Base-by-base conservation (phyloP, 2,797 vertebrate genomes). In the Lutjanus campechanus region DNA sequence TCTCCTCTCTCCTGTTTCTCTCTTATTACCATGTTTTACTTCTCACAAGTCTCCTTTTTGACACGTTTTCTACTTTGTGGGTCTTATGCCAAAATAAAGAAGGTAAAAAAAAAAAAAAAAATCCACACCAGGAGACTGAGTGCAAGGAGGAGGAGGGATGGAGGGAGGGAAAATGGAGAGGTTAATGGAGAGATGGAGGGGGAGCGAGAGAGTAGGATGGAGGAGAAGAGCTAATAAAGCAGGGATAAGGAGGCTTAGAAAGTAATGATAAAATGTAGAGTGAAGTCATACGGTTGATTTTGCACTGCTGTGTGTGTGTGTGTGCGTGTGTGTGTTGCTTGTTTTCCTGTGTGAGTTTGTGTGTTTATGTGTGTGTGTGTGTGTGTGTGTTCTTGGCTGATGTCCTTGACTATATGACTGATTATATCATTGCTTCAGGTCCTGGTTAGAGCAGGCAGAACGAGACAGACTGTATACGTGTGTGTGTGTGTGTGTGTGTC, bases 351-450 rank as follows among this genome's bases (percentile, higher is more conserved):
- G 49, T 76, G 40, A 6, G 44, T 69, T 8, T 56, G 29, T 69
- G 44, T 72, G 36, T 72, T 4, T 77, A 11, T 49, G 44, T 69
- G 44, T 69, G n/a, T 76, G 62, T 78, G 75, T 49, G 44, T 69
- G 44, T 69, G n/a, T 76, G 62, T 78, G 75, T 86, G 68, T 85
- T 84, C 60, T 77, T 68, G 69, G 77, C 79, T 75, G 79, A 90
- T 90, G 88, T 86, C 90, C 88, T 90, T 92, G 83, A 86, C 84
- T 85, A 59, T 83, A 70, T 80, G 70, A 83, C 84, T 84, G 88
- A 90, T 90, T 82, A 81, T 78, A 87, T 87, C 60, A 64, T 66
- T 76, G 84, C 85, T 85, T 69, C 69, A 54, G 81, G 88, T 86
- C 82, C 56, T 77, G 7, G 55, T 74, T 70, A 72, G 68, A 73